phyloP scores from a whole-genome alignment of 2,113 vertebrate genomes.

The Atrichornis clamosus region DNA sequence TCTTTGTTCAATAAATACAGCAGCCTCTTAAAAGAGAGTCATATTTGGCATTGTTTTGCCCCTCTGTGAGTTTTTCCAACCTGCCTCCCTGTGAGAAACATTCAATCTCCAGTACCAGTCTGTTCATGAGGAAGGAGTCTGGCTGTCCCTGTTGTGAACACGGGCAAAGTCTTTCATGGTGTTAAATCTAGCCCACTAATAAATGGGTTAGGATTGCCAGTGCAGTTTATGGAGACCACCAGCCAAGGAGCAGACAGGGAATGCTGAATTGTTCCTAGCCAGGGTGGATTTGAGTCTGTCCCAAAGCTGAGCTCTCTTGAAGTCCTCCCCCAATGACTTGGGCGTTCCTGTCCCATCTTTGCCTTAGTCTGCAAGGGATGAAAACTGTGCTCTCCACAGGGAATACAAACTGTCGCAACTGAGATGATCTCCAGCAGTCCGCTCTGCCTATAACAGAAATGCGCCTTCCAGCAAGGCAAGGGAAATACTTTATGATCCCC shows the following conservation, averaged over 20 bases:
- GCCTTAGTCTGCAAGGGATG: not conserved
- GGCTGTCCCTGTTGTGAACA: not conserved
- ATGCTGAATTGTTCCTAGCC: not conserved
- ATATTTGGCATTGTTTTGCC: not conserved
- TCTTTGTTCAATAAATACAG: not conserved
- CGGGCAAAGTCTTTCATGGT: not conserved
- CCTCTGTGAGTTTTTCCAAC: not conserved
- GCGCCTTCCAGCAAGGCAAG: not conserved
- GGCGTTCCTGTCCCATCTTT: not conserved
- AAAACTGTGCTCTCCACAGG: not conserved
- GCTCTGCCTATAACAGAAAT: not conserved
- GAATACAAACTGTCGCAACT: not conserved
- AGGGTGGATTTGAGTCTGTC: not conserved
- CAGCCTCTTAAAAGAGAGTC: not conserved
- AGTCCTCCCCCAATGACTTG: not conserved
- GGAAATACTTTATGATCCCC: not conserved
- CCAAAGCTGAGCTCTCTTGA: not conserved
- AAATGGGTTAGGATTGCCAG: not conserved
- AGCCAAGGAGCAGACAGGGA: not conserved
- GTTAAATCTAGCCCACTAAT: not conserved
- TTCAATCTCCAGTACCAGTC: not conserved
- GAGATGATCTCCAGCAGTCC: not conserved
- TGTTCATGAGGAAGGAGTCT: not conserved
- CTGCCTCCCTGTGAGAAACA: not conserved
- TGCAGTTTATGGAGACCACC: not conserved